phyloP scores from a whole-genome alignment of 2,797 vertebrate genomes.

The Lepilemur ruficaudatus region DNA sequence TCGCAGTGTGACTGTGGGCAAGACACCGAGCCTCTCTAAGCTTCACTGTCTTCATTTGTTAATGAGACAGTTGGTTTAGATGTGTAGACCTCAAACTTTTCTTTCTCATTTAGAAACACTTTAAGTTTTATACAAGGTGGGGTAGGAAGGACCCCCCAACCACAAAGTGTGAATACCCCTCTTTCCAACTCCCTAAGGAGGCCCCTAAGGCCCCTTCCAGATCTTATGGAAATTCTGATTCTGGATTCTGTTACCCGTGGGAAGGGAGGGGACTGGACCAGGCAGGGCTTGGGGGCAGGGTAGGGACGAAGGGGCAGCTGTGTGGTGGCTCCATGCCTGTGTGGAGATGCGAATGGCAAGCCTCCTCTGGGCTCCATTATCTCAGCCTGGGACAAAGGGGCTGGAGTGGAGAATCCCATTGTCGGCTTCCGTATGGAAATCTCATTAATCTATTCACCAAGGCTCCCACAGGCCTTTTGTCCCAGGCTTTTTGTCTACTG shows the following conservation, averaged over 20 bases:
- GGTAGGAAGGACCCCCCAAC: not conserved
- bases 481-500: constrained; percentile 78
- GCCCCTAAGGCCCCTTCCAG: not conserved
- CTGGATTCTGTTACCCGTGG: not conserved
- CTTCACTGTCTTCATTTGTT: not conserved
- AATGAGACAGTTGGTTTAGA: not conserved
- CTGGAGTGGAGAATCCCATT: constrained; percentile 92
- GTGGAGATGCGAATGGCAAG: constrained; percentile 1
- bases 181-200: not conserved
- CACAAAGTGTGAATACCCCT: not conserved
- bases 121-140: not conserved
- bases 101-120: not conserved
- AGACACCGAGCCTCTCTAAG: not conserved
- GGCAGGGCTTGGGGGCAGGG: not conserved
- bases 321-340: not conserved
- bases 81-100: not conserved
- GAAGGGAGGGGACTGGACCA: not conserved
- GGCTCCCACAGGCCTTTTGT: constrained; percentile 86
- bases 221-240: not conserved
- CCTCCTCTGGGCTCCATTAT: constrained; percentile 89
- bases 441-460: constrained; percentile 98
- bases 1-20: not conserved
- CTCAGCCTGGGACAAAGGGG: constrained; percentile 92
- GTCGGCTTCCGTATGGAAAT: constrained; percentile 97
- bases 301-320: constrained; percentile 42